These are phyloP conservation scores for Panzeria rudis DNA, from an alignment of 2,888 invertebrate genomes.

Conservation along the genomic window DNA sequence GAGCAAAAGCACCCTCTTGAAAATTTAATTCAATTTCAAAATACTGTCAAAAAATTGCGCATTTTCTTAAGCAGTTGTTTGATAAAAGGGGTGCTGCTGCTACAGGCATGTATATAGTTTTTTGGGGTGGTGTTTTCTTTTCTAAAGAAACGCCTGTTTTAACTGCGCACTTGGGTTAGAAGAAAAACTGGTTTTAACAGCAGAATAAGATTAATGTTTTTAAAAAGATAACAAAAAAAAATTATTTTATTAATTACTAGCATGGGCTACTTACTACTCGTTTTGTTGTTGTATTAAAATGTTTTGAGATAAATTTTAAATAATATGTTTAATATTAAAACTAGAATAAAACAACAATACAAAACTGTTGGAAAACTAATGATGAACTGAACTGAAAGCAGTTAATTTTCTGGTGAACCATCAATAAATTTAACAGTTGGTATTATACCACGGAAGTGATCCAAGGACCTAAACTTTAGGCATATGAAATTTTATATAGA, in stretches of 20 bases:
- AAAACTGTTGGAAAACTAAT: too few relatives aligned
- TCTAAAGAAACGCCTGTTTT: constrained; percentile 39
- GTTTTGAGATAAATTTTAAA: neutral
- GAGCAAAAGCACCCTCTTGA: constrained; percentile 57
- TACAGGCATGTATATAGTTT: neutral
- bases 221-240: neutral
- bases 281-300: neutral
- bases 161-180: constrained; percentile 64
- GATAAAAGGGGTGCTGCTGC: constrained; percentile 18
- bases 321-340: too few relatives aligned
- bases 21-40: constrained; percentile 29
- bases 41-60: constrained; percentile 55
- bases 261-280: too few relatives aligned
- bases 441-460: too few relatives aligned
- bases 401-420: too few relatives aligned
- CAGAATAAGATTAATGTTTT: neutral
- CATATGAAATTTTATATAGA: too few relatives aligned
- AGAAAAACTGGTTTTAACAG: constrained; percentile 46
- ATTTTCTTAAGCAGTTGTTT: constrained; percentile 52
- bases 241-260: neutral
- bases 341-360: too few relatives aligned
- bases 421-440: too few relatives aligned
- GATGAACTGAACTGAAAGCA: too few relatives aligned
- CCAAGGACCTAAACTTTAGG: too few relatives aligned
- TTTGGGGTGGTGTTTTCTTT: constrained; percentile 58